A percentile compares a stretch with the other conserved stretches of the same genome.
These are phyloP conservation scores for Lycopodina hypogea DNA, from an alignment of 37 sponge, comb jelly and placozoan species.

Conservation along the genomic window DNA sequence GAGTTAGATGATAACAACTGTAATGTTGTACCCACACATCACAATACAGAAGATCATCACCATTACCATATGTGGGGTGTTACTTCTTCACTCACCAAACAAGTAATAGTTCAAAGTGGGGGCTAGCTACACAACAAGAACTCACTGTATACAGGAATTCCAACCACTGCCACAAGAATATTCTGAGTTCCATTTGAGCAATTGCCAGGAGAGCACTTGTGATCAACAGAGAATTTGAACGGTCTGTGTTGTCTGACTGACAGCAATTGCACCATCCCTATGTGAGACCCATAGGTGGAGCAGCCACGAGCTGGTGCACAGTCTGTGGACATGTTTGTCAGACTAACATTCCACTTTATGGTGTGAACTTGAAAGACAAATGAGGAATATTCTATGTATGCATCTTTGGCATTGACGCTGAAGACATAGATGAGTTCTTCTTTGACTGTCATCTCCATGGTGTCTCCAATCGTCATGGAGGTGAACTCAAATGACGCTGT, in stretches of 20 bases:
- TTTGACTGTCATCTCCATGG: background rate
- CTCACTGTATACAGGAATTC: background rate
- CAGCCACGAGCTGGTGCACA: conserved; percentile 10
- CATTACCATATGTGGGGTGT: too few species aligned
- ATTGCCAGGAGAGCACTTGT: background rate
- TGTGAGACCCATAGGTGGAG: conserved; percentile 2
- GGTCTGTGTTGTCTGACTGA: background rate
- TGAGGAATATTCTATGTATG: background rate
- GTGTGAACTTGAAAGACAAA: conserved; percentile 37
- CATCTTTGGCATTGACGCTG: background rate
- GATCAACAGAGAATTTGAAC: background rate
- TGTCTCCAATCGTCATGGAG: background rate
- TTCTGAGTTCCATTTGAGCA: background rate
- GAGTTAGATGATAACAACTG: too few species aligned
- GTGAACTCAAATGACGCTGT: background rate
- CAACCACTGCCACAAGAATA: conserved; percentile 11
- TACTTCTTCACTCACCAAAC: too few species aligned
- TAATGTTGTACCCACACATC: too few species aligned
- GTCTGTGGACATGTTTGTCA: conserved; percentile 7
- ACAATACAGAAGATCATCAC: too few species aligned
- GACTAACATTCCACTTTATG: background rate
- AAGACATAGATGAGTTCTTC: background rate
- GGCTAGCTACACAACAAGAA: too few species aligned
- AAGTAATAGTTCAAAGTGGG: too few species aligned
- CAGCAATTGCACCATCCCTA: conserved; percentile 24